A percentile compares a stretch with the other conserved stretches of the same genome.
Evolutionary conservation across 2,797 vertebrate species (phyloP).

Genomic region (Megaceryle alcyon): DNA sequence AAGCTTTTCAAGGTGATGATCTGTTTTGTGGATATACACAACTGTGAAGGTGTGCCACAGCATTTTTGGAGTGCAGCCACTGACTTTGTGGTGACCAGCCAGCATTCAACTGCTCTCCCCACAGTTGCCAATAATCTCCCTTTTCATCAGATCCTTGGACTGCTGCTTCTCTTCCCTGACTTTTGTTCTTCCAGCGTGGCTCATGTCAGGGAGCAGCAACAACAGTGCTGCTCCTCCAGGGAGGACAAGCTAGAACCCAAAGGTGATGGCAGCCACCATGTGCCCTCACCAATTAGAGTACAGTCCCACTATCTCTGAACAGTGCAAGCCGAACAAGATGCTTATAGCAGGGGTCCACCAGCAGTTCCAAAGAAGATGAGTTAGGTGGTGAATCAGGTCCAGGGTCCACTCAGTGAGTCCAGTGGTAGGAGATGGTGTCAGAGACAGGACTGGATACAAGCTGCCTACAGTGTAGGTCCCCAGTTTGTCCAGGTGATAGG

Average conservation of each 20-base stretch:
- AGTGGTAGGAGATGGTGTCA: not conserved
- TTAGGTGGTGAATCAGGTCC: not conserved
- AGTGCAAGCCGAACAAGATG: not conserved
- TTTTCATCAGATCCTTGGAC: not conserved
- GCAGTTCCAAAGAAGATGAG: not conserved
- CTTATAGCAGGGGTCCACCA: not conserved
- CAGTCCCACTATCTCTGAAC: not conserved
- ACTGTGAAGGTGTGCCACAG: not conserved
- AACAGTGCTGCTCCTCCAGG: not conserved
- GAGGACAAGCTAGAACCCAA: not conserved
- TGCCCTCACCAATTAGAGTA: not conserved
- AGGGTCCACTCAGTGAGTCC: not conserved
- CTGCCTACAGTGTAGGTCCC: not conserved
- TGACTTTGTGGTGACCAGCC: not conserved
- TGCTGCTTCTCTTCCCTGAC: not conserved
- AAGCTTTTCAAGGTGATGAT: not conserved
- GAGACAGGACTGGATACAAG: not conserved
- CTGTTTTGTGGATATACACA: not conserved
- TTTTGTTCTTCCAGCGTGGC: not conserved
- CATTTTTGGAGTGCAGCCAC: not conserved
- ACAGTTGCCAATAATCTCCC: accelerated
- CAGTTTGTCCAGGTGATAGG: not conserved
- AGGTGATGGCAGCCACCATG: not conserved
- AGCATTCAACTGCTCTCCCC: not conserved
- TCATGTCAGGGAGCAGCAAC: not conserved